Evolutionary conservation across 2,888 invertebrate species (phyloP).

Genomic region (Pammene aurita): DNA sequence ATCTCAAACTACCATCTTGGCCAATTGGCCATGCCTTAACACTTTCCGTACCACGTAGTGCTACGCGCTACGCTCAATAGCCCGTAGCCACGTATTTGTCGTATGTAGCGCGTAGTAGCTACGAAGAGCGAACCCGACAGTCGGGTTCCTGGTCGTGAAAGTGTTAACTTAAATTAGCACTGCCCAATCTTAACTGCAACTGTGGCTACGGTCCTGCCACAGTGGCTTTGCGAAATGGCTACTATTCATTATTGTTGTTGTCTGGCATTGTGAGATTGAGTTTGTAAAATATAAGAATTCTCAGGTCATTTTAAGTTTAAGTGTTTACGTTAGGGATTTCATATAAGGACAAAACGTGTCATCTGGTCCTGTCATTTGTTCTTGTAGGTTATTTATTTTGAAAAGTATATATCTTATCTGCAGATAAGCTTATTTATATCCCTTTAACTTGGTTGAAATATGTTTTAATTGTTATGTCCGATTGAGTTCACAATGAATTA

Average conservation of each 20-base stretch:
- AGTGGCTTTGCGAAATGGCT: neutral
- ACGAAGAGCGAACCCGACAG: neutral
- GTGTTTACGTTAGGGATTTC: neutral
- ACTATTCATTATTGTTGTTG: neutral
- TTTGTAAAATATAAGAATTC: constrained; percentile 7
- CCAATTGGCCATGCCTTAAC: too few relatives aligned
- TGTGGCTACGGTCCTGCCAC: too few relatives aligned
- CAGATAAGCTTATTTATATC: constrained; percentile 13
- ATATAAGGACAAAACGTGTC: neutral
- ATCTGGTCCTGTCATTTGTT: neutral
- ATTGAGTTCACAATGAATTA: constrained; percentile 7
- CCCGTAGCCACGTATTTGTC: too few relatives aligned
- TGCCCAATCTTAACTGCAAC: too few relatives aligned
- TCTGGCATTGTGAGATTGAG: constrained; percentile 5
- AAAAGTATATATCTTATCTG: neutral
- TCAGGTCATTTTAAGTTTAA: constrained; percentile 10
- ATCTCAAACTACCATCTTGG: too few relatives aligned
- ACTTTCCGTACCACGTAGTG: too few relatives aligned
- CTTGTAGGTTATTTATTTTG: neutral
- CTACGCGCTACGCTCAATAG: too few relatives aligned
- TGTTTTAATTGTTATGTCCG: neutral
- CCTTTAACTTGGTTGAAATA: neutral
- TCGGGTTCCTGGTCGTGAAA: too few relatives aligned
- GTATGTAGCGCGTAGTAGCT: too few relatives aligned
- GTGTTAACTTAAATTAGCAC: too few relatives aligned